phyloP scores from a whole-genome alignment of 2,113 vertebrate genomes.

The Sterrhoptilus dennistouni region DNA sequence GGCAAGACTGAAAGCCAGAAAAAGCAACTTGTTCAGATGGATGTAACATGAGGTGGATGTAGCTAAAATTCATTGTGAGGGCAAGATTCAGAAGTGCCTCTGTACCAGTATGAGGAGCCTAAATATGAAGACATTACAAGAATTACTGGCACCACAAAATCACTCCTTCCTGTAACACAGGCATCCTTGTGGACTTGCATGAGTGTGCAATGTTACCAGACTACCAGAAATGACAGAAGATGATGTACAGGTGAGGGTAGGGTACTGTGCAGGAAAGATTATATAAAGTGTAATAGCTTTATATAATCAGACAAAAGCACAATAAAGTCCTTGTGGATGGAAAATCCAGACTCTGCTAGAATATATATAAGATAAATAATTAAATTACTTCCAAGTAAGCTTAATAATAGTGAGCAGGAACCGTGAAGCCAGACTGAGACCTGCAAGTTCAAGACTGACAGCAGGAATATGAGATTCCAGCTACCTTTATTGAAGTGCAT shows the following conservation, averaged over 20 bases:
- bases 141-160: background rate
- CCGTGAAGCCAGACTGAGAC: background rate
- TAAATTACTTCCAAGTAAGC: background rate
- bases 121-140: background rate
- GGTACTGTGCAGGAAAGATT: background rate
- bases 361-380: background rate
- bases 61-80: background rate
- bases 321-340: background rate
- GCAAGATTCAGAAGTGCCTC: background rate
- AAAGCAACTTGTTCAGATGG: background rate
- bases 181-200: background rate
- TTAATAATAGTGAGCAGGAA: background rate
- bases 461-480: background rate
- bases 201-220: background rate
- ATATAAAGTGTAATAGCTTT: background rate
- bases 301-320: background rate
- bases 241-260: background rate
- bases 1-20: background rate
- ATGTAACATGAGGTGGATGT: background rate
- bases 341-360: background rate
- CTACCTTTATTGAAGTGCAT: background rate
- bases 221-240: background rate
- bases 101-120: background rate
- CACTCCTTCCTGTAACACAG: background rate
- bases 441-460: background rate